Conservation (phyloP, 2,888 invertebrate genomes). For the Resseliella maxima region DNA sequence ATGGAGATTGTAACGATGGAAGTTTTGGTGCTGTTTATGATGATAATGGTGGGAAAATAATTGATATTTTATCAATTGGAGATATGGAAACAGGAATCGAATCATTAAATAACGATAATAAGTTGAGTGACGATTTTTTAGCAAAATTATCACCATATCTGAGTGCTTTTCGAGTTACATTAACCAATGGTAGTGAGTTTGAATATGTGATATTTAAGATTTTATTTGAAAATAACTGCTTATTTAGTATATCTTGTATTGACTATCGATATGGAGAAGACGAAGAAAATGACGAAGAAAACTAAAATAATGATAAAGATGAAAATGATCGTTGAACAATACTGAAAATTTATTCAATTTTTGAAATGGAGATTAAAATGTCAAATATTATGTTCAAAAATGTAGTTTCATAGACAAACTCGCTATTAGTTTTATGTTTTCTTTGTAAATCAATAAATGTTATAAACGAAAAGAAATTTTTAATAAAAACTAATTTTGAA, state of each 20-base stretch:
- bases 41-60: not conserved
- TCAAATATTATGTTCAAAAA: no score
- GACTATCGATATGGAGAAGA: not conserved
- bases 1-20: conserved; percentile 18
- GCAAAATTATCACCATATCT: not conserved
- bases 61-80: not conserved
- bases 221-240: not conserved
- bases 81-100: conserved; percentile 39
- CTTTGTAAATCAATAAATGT: no score
- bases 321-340: no score
- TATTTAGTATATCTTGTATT: not conserved
- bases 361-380: no score
- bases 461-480: no score
- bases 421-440: no score
- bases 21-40: conserved; percentile 32
- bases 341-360: no score
- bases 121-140: not conserved
- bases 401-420: no score
- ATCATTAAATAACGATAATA: not conserved
- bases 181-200: not conserved
- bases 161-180: not conserved
- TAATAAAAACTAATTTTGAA: no score
- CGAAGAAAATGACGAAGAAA: not conserved
- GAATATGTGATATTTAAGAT: conserved; percentile 30
- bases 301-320: not conserved